Base-by-base conservation (phyloP, 2,113 vertebrate genomes). In the Sterrhoptilus dennistouni region DNA sequence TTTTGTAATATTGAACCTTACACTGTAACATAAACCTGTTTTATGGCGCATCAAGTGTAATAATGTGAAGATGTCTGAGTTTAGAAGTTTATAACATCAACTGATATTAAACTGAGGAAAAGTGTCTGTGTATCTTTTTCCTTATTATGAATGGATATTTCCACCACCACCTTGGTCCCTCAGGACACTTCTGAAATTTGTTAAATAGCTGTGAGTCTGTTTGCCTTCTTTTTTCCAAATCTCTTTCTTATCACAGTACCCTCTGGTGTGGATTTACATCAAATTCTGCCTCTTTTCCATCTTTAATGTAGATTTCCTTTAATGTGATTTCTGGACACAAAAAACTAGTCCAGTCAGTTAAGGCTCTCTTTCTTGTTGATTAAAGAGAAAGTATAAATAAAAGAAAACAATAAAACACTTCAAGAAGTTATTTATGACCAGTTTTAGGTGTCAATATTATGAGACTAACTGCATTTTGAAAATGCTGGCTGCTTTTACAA, bases 61-160 rank as follows among this genome's bases (percentile, higher is more conserved):
- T 97, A 97, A 96, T 97, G 97, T 98, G 97, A 97, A 95, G 82
- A 70, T 88, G 81, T 96, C 81, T 96, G 94, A 75, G 89, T 97
- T 97, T 92, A 96, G 83, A 83, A 85, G 70, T 97, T 96, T 95
- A 40, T 96, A 96, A 75, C 69, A 90, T 47, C 63, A 84, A 22
- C 74, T 89, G 61, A 85, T 97, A 98, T 96, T 97, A 98, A 98
- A 97, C 65, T 64, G 91, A 94, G 94, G 76, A 96, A 96, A 97
- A 95, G 7, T 9, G 3, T 61, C 44, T 50, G 29, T 21, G 22
- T 90, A 70, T 92, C 50, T 70, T 47, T 64, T 83, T 70, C 85
- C 64, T 84, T 52, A 52, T 49, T 93, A 8, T 76, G 8, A 68
- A 29, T 12, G 45, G 16, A 4, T 42, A 91, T 94, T 78, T 87